These are phyloP conservation scores for Agrochola lota DNA, from an alignment of 2,888 invertebrate species.

Conservation along the genomic window DNA sequence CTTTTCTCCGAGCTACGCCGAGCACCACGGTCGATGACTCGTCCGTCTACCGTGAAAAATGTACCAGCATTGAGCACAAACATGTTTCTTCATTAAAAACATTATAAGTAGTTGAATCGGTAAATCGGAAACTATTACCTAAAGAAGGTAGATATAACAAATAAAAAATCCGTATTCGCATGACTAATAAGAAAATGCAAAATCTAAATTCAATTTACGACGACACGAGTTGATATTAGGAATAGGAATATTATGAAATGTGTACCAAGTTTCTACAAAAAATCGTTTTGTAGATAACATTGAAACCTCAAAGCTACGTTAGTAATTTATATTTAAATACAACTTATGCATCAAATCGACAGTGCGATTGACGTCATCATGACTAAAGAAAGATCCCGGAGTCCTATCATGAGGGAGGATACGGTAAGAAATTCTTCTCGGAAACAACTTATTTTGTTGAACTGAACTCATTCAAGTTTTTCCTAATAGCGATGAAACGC, in stretches of 20 bases:
- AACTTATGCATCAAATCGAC: constrained; percentile 2
- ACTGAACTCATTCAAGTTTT: neutral
- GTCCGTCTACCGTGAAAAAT: constrained; percentile 73
- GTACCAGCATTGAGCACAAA: constrained; percentile 46
- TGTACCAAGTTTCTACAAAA: neutral
- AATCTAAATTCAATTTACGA: neutral
- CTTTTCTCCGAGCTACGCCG: constrained; percentile 36
- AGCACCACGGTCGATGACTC: constrained; percentile 75
- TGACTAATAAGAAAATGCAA: neutral
- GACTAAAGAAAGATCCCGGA: constrained; percentile 10
- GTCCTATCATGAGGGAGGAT: neutral
- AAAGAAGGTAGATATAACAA: neutral
- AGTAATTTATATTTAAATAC: neutral
- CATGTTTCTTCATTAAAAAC: constrained; percentile 25
- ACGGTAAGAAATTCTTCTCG: neutral
- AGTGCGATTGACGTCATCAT: constrained; percentile 33
- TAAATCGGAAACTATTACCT: neutral
- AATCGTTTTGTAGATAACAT: neutral
- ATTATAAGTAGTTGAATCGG: neutral
- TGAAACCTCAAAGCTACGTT: constrained; percentile 8
- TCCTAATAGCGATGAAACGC: neutral
- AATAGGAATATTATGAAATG: neutral
- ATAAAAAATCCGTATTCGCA: neutral
- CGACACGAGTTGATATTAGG: neutral
- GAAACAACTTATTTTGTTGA: neutral